A percentile compares a stretch with the other conserved stretches of the same genome.
phyloP scores from a whole-genome alignment of 2,113 vertebrate species.

The Rhombomys opimus region DNA sequence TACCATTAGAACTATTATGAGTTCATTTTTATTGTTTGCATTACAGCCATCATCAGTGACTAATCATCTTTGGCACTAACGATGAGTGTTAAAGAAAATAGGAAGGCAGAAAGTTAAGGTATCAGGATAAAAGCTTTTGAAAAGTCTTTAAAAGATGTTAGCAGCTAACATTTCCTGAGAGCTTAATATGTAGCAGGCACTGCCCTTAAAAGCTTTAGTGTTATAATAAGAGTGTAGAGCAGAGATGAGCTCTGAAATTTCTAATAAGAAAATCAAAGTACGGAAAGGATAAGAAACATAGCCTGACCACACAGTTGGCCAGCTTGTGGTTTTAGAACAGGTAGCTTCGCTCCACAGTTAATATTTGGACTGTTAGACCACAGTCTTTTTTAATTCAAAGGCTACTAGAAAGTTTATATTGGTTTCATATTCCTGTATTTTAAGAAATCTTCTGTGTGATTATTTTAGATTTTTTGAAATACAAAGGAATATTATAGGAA shows the following conservation, averaged over 20 bases:
- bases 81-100: constrained; percentile 1
- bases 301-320: neutral
- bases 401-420: constrained; percentile 20
- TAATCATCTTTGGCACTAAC: neutral
- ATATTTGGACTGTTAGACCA: neutral
- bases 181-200: neutral
- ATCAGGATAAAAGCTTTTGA: constrained; percentile 7
- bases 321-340: neutral
- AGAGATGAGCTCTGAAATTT: constrained; percentile 26
- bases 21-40: constrained; percentile 41
- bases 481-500: constrained; percentile 24
- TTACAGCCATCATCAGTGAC: neutral
- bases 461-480: constrained; percentile 25
- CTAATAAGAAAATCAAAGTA: neutral
- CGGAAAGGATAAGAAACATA: neutral
- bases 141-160: neutral
- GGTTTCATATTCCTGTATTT: neutral
- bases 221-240: neutral
- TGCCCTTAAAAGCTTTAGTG: neutral
- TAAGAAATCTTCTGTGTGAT: constrained; percentile 3
- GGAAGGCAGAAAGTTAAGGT: constrained; percentile 2
- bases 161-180: neutral
- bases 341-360: neutral
- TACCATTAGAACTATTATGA: neutral
- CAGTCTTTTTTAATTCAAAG: neutral